phyloP scores from a whole-genome alignment of 2,797 vertebrate species.

The Spondyliosoma cantharus region DNA sequence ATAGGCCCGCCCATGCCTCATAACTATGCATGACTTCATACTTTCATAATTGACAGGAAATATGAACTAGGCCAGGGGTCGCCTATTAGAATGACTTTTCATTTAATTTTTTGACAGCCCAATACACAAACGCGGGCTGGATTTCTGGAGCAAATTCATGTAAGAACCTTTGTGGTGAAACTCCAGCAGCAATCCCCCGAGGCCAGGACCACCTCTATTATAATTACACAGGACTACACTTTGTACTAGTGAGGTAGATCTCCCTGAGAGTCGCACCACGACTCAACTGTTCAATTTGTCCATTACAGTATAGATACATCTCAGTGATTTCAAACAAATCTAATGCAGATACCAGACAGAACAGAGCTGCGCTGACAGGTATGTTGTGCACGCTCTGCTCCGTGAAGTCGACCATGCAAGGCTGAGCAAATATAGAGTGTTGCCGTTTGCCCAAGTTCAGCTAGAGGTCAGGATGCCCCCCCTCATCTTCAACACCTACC shows the following conservation, averaged over 20 bases:
- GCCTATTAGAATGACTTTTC: constrained; percentile 99
- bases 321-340: constrained; percentile 40
- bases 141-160: constrained; percentile 88
- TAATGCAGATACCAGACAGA: constrained; percentile 27
- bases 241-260: constrained; percentile 63
- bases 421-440: constrained; percentile 51
- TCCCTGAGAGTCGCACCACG: constrained; percentile 30
- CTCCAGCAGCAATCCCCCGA: constrained; percentile 77
- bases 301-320: constrained; percentile 34
- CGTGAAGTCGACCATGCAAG: constrained; percentile 24
- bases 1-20: constrained; percentile 94
- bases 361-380: constrained; percentile 46
- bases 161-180: constrained; percentile 81
- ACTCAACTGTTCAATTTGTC: constrained; percentile 49
- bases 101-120: constrained; percentile 98
- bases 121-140: constrained; percentile 88
- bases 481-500: constrained; percentile 70
- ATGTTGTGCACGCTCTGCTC: constrained; percentile 26
- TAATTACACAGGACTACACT: constrained; percentile 80
- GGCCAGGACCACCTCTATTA: constrained; percentile 75
- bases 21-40: constrained; percentile 99
- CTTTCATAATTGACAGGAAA: constrained; percentile 99
- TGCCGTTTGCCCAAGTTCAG: constrained; percentile 76
- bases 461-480: constrained; percentile 67
- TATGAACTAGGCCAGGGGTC: constrained; percentile 98